phyloP scores from a whole-genome alignment of 2,797 vertebrate genomes.

The Acomys russatus region DNA sequence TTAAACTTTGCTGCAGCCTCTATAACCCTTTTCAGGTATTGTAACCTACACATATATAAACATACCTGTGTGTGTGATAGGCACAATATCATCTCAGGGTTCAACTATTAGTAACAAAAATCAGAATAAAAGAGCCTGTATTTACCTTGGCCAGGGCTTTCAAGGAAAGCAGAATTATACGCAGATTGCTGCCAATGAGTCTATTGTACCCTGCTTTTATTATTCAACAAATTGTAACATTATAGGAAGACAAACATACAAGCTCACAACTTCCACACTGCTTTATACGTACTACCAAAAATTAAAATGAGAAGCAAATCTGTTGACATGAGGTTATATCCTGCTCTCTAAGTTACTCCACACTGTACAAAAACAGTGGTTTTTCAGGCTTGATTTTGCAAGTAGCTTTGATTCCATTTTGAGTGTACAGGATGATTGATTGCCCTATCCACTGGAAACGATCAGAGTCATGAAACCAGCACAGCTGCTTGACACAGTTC shows the following conservation, averaged over 20 bases:
- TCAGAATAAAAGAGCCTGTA: neutral
- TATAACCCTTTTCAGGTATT: neutral
- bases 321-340: neutral
- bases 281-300: constrained; percentile 31
- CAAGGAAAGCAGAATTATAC: neutral
- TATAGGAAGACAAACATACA: neutral
- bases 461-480: too few relatives aligned
- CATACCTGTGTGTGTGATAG: neutral
- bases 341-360: neutral
- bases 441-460: too few relatives aligned
- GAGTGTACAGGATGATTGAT: neutral
- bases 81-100: neutral
- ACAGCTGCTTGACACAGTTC: too few relatives aligned
- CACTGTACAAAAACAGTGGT: neutral
- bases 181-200: neutral
- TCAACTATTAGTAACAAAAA: neutral
- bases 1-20: neutral
- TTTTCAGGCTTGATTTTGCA: neutral
- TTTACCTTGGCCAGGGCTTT: neutral
- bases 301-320: constrained; percentile 29
- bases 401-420: neutral
- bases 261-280: neutral
- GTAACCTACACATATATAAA: neutral
- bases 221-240: neutral
- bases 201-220: neutral